A percentile compares a stretch with the other conserved stretches of the same genome.
These are phyloP conservation scores for Erpornis zantholeuca DNA, from an alignment of 2,113 vertebrate species.

Conservation along the genomic window DNA sequence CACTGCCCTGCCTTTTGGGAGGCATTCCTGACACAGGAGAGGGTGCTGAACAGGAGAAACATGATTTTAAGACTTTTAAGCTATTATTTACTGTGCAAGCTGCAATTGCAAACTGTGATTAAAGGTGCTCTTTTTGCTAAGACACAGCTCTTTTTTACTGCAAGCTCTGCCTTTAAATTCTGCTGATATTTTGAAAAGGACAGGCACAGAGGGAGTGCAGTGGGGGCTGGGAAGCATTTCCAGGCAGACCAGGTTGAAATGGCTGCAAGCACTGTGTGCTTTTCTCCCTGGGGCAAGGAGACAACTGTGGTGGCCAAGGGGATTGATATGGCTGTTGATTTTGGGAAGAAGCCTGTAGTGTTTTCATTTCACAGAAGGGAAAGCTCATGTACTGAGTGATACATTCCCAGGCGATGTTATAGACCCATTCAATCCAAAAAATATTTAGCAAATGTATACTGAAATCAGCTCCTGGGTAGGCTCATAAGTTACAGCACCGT, in stretches of 20 bases:
- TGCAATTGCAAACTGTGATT: conserved; percentile 38
- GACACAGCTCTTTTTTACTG: conserved; percentile 43
- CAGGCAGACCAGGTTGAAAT: background rate
- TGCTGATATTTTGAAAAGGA: conserved; percentile 44
- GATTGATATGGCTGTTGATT: background rate
- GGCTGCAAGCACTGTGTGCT: background rate
- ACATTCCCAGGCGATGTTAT: background rate
- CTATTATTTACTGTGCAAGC: conserved; percentile 22
- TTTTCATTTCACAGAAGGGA: background rate
- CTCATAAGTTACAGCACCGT: rapidly evolving
- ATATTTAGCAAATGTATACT: background rate
- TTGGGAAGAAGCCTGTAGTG: background rate
- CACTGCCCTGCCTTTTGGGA: background rate
- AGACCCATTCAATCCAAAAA: background rate
- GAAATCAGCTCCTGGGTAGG: background rate
- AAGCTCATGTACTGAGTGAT: background rate
- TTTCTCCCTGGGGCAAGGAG: background rate
- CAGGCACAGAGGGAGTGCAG: background rate
- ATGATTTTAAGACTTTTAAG: background rate
- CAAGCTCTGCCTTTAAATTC: conserved; percentile 56
- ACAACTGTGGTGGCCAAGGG: background rate
- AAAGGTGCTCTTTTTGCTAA: conserved; percentile 45
- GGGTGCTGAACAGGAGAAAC: background rate
- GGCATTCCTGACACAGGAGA: background rate
- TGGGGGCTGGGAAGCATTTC: background rate